Conservation (phyloP, 2,113 vertebrate species). For the Phrynosoma blainvillii region DNA sequence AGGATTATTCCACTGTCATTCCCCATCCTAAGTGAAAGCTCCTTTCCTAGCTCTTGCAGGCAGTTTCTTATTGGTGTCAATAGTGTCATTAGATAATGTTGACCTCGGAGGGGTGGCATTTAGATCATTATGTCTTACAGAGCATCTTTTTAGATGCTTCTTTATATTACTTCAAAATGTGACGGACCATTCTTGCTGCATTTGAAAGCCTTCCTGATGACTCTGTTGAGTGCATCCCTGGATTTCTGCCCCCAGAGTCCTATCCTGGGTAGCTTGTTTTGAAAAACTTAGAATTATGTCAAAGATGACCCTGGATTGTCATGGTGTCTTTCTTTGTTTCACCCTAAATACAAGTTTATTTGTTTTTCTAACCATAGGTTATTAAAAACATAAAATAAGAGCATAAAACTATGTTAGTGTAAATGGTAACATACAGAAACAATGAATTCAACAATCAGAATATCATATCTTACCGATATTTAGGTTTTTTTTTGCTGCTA, state of each 20-base stretch:
- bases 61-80: background rate
- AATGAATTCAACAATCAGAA: background rate
- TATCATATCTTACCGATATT: background rate
- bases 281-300: background rate
- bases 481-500: background rate
- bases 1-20: background rate
- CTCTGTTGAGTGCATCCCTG: background rate
- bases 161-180: background rate
- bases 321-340: background rate
- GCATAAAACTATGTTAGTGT: background rate
- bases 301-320: background rate
- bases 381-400: slow-evolving; percentile 3
- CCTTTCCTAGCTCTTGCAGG: background rate
- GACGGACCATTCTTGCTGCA: background rate
- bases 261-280: background rate
- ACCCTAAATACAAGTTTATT: background rate
- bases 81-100: background rate
- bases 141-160: background rate
- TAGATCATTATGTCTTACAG: background rate
- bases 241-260: background rate
- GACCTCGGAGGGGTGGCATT: background rate
- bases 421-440: background rate
- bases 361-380: background rate
- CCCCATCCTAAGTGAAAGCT: background rate
- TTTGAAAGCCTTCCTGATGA: background rate